These are phyloP conservation scores for Rostratula benghalensis DNA, from an alignment of 2,113 vertebrate genomes.

Conservation along the genomic window DNA sequence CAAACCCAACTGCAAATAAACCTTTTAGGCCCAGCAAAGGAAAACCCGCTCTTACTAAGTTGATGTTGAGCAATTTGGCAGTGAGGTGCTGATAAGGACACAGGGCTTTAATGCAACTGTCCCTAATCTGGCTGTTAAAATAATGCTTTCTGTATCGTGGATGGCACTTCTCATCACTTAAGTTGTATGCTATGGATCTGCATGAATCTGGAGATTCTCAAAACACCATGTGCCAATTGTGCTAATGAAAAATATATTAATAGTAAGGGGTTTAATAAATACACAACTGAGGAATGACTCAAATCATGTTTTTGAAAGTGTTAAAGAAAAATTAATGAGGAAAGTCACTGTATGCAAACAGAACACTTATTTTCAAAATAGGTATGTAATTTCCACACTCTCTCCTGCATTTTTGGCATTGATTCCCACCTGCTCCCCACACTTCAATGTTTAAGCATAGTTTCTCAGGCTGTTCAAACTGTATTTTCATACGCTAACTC, in stretches of 20 bases:
- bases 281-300: not conserved
- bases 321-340: not conserved
- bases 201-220: not conserved
- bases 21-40: not conserved
- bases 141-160: not conserved
- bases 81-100: not conserved
- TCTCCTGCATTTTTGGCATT: not conserved
- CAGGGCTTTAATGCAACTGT: not conserved
- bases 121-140: not conserved
- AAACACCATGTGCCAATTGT: not conserved
- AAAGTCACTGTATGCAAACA: not conserved
- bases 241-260: not conserved
- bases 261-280: not conserved
- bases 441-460: not conserved
- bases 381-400: not conserved
- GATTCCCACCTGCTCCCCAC: not conserved
- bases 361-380: not conserved
- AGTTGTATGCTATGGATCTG: not conserved
- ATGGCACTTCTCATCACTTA: not conserved
- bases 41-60: not conserved
- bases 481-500: not conserved
- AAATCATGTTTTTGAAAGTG: not conserved
- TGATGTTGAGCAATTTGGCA: not conserved
- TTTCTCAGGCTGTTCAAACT: not conserved
- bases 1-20: not conserved